Evolutionary conservation across 2,888 invertebrate genomes (phyloP).

Genomic region (Brachyopa scutellaris): DNA sequence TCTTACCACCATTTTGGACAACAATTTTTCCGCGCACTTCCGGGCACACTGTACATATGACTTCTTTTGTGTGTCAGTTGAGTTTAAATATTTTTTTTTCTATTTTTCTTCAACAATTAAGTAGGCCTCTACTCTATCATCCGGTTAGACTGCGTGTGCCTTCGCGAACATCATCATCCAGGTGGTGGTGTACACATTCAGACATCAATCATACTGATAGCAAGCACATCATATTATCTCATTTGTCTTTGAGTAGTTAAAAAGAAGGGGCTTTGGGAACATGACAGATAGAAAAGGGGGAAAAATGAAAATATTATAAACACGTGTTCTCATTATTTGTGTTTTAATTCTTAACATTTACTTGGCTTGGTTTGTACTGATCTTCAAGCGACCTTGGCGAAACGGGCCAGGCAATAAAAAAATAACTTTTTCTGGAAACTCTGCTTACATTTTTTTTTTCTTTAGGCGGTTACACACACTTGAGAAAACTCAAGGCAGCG

Average conservation of each 20-base stretch:
- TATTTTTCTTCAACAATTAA: constrained; percentile 30
- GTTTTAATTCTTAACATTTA: constrained; percentile 57
- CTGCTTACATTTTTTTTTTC: background rate
- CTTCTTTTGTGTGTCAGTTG: constrained; percentile 10
- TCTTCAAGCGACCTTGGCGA: constrained; percentile 56
- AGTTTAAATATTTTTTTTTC: background rate
- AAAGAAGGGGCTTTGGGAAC: constrained; percentile 33
- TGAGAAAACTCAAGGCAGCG: constrained; percentile 16
- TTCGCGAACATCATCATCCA: constrained; percentile 36
- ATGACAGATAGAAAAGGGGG: constrained; percentile 27
- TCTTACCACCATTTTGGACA: no score
- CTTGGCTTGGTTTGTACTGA: constrained; percentile 52
- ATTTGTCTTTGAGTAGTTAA: constrained; percentile 17
- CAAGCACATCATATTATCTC: constrained; percentile 13
- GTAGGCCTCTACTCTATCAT: constrained; percentile 40
- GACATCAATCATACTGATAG: constrained; percentile 40
- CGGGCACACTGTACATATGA: constrained; percentile 6
- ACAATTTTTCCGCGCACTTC: no score
- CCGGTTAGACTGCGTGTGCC: constrained; percentile 19
- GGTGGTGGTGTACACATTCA: constrained; percentile 57
- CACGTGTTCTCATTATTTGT: constrained; percentile 56
- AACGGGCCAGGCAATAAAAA: background rate
- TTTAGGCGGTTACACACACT: constrained; percentile 15
- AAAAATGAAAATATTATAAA: constrained; percentile 46
- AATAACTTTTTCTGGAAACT: constrained; percentile 3